These are phyloP conservation scores for Clarias laeviceps DNA, from an alignment of 2,797 vertebrate genomes.

Conservation along the genomic window DNA sequence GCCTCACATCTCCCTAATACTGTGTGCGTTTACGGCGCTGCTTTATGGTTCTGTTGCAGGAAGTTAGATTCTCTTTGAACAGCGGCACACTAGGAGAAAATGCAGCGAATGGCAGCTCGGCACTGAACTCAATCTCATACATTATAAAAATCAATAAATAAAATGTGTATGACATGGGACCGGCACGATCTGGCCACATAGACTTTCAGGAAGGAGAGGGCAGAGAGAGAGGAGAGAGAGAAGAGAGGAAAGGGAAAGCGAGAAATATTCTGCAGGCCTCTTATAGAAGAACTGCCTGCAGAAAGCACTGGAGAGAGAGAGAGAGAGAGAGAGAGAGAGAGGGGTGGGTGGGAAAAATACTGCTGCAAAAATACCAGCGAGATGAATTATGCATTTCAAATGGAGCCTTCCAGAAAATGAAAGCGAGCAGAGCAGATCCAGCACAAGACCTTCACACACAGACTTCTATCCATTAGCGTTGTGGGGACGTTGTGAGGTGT, in stretches of 20 bases:
- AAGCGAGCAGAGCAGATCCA: constrained; percentile 22
- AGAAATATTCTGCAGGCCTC: constrained; percentile 1
- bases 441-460: neutral
- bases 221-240: too few species aligned
- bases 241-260: neutral
- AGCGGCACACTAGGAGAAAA: neutral
- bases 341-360: neutral
- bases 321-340: neutral
- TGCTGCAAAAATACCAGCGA: constrained; percentile 40
- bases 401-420: constrained; percentile 44
- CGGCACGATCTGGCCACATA: neutral
- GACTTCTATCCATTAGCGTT: neutral
- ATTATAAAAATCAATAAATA: constrained; percentile 4
- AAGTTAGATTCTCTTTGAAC: neutral
- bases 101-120: neutral
- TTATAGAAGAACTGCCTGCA: constrained; percentile 10
- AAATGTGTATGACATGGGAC: neutral
- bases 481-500: neutral
- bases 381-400: constrained; percentile 54
- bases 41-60: neutral
- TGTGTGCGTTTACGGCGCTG: constrained; percentile 3
- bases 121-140: neutral
- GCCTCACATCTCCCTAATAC: constrained; percentile 39
- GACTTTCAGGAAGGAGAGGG: neutral
- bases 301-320: constrained; percentile 21